Evolutionary conservation across 2,797 vertebrate species (phyloP).

Genomic region (Thaleichthys pacificus): DNA sequence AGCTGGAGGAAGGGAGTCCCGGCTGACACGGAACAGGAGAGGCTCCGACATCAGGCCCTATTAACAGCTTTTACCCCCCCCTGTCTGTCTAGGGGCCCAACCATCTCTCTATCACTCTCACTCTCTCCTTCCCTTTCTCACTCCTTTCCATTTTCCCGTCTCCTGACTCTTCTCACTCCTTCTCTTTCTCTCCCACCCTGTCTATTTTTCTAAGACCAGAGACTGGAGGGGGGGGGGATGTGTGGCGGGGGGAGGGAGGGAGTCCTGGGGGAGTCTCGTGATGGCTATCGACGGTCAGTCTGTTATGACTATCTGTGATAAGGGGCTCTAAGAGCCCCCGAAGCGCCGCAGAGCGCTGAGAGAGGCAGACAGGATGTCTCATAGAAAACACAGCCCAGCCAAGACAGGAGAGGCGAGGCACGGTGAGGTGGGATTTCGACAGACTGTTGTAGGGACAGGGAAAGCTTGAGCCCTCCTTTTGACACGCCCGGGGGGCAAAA

Average conservation of each 20-base stretch:
- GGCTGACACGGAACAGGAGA: background rate
- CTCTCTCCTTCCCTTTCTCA: slow-evolving; percentile 37
- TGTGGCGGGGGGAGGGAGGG: slow-evolving; percentile 57
- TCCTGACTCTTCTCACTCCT: slow-evolving; percentile 25
- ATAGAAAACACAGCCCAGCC: slow-evolving; percentile 28
- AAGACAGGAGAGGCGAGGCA: slow-evolving; percentile 17
- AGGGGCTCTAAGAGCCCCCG: slow-evolving; percentile 53
- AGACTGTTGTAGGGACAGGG: background rate
- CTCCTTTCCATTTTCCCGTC: slow-evolving; percentile 19
- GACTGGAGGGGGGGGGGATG: slow-evolving; percentile 61
- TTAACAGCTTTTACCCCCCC: slow-evolving; percentile 47
- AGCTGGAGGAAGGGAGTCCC: background rate
- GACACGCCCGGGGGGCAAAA: slow-evolving; percentile 18
- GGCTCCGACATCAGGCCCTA: slow-evolving; percentile 45
- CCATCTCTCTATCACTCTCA: slow-evolving; percentile 38
- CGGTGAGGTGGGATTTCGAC: slow-evolving; percentile 24
- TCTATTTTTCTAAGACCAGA: slow-evolving; percentile 76
- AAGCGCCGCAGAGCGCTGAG: slow-evolving; percentile 6
- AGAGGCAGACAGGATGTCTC: slow-evolving; percentile 63
- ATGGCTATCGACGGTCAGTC: slow-evolving; percentile 76
- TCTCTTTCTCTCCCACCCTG: slow-evolving; percentile 31
- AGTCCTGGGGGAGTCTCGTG: slow-evolving; percentile 72
- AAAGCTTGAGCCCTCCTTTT: slow-evolving; percentile 36
- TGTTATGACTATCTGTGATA: slow-evolving; percentile 81
- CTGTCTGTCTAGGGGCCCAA: slow-evolving; percentile 26